These are phyloP conservation scores for Phlogophora meticulosa DNA, from an alignment of 2,888 invertebrate genomes.

Conservation along the genomic window DNA sequence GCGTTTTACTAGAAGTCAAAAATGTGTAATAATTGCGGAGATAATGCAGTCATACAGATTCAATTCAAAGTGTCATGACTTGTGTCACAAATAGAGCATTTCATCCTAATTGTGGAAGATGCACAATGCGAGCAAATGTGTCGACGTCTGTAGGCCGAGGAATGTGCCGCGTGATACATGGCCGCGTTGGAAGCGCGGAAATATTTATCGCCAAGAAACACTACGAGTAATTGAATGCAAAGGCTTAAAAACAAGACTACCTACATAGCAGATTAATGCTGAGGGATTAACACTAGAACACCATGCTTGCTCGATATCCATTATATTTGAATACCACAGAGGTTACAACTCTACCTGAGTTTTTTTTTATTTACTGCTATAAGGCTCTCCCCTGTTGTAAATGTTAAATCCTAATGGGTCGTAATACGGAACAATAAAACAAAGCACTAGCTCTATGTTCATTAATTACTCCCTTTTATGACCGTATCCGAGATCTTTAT, in stretches of 20 bases:
- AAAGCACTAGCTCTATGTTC: constrained; percentile 9
- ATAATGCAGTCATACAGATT: background rate
- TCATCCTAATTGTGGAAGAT: constrained; percentile 7
- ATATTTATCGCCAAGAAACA: constrained; percentile 21
- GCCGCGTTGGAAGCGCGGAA: background rate
- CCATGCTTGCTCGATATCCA: constrained; percentile 3
- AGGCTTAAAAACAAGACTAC: background rate
- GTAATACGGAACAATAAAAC: constrained; percentile 42
- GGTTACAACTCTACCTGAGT: background rate
- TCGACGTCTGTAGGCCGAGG: constrained; percentile 4
- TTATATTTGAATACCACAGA: constrained; percentile 4
- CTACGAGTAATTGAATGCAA: constrained; percentile 1
- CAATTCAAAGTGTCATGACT: constrained; percentile 3
- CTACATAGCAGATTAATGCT: background rate
- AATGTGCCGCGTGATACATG: constrained; percentile 33
- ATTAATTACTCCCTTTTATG: constrained; percentile 34
- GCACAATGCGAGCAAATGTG: constrained; percentile 2
- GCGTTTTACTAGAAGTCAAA: constrained; percentile 8
- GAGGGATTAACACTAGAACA: background rate
- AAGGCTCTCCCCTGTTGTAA: constrained; percentile 7
- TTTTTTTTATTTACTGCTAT: background rate
- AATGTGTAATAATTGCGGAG: background rate
- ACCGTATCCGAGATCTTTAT: constrained; percentile 10
- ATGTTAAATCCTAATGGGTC: constrained; percentile 19
- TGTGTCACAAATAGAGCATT: background rate